phyloP scores from a whole-genome alignment of 1,140 invertebrate genomes.

The Neodiprion pinetum region DNA sequence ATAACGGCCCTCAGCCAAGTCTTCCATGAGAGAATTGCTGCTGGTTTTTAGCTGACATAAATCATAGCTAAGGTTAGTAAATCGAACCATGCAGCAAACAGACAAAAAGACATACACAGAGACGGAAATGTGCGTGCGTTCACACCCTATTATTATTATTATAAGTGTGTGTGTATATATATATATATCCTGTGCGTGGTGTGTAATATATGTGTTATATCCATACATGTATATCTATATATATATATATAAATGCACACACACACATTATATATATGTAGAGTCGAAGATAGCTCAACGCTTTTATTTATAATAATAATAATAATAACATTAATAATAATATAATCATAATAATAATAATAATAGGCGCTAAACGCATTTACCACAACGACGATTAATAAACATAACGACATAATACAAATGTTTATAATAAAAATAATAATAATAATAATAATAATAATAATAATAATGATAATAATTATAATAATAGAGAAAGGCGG shows the following conservation, averaged over 20 bases:
- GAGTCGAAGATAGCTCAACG: background rate
- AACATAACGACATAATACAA: background rate
- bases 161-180: too few species aligned
- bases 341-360: background rate
- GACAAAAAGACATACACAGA: background rate
- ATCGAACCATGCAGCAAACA: background rate
- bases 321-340: slow-evolving; percentile 4
- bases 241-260: too few species aligned
- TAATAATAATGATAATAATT: slow-evolving; percentile 49
- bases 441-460: slow-evolving; percentile 49
- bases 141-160: too few species aligned
- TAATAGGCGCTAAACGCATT: background rate
- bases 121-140: too few species aligned
- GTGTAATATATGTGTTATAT: too few species aligned
- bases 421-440: slow-evolving; percentile 3
- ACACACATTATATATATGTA: background rate
- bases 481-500: slow-evolving; percentile 35
- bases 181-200: too few species aligned
- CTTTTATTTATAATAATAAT: slow-evolving; percentile 5
- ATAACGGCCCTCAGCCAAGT: background rate
- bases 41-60: background rate
- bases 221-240: too few species aligned
- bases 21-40: background rate
- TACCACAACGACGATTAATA: background rate
- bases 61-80: background rate